phyloP scores from a whole-genome alignment of 2,113 vertebrate species.

The Pluvianellus socialis region DNA sequence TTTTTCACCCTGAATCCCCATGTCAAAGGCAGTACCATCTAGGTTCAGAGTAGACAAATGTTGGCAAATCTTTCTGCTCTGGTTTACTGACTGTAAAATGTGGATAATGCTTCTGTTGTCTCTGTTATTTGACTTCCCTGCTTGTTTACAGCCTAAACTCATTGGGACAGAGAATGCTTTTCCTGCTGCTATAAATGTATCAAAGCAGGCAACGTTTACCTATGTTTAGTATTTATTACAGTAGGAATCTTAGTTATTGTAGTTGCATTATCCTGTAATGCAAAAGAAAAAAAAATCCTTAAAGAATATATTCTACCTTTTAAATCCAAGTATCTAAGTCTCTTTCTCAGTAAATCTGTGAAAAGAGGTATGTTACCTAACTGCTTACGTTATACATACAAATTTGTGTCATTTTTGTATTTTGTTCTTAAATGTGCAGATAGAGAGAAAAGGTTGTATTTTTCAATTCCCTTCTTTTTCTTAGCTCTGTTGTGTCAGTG shows the following conservation, averaged over 20 bases:
- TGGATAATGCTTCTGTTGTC: background rate
- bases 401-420: background rate
- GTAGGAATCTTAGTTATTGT: background rate
- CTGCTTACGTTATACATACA: background rate
- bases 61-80: background rate
- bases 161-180: background rate
- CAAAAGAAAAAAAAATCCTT: background rate
- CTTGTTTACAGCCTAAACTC: background rate
- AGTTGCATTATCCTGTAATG: background rate
- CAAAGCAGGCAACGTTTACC: background rate
- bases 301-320: background rate
- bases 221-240: background rate
- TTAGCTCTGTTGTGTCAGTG: background rate
- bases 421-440: background rate
- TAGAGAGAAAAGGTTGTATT: background rate
- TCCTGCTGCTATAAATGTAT: background rate
- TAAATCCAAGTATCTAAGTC: background rate
- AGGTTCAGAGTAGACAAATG: background rate
- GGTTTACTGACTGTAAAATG: background rate
- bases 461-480: background rate
- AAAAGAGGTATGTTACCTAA: background rate
- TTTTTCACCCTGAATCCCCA: background rate
- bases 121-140: background rate
- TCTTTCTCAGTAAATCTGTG: background rate
- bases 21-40: background rate